Evolutionary conservation across 2,888 invertebrate genomes (phyloP).

Genomic region (Theretra japonica): DNA sequence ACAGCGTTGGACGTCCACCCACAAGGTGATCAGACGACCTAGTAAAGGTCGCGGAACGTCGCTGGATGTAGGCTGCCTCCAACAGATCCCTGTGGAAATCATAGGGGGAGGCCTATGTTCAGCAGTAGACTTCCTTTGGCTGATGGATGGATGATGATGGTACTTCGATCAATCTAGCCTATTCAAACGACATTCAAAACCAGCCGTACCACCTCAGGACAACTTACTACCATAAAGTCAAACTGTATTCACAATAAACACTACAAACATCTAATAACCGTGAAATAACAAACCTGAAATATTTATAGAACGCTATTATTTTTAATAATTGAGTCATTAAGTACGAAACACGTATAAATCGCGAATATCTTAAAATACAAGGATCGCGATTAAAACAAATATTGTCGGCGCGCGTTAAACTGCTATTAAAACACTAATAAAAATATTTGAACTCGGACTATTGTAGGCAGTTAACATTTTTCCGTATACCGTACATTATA

Average conservation of each 20-base stretch:
- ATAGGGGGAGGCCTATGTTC: too few species aligned
- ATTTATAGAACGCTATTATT: not conserved
- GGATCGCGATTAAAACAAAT: not conserved
- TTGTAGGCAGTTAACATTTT: constrained; percentile 11
- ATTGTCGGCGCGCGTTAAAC: not conserved
- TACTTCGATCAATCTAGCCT: too few species aligned
- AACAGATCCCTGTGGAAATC: too few species aligned
- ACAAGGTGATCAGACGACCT: too few species aligned
- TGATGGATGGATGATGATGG: too few species aligned
- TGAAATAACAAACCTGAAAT: not conserved
- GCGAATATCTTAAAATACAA: constrained; percentile 7
- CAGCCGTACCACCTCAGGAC: too few species aligned
- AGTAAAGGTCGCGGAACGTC: too few species aligned
- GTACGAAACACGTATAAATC: constrained; percentile 6
- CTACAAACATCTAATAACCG: not conserved
- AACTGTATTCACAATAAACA: not conserved
- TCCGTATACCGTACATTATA: too few species aligned
- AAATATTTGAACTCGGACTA: not conserved
- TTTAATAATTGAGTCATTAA: constrained; percentile 12
- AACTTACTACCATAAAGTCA: not conserved
- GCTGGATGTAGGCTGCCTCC: too few species aligned
- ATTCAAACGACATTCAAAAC: too few species aligned
- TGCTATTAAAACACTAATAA: constrained; percentile 4
- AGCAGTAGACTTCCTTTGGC: too few species aligned
- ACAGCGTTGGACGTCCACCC: too few species aligned